Base-by-base conservation (phyloP, 2,113 vertebrate species). In the Martes martes region DNA sequence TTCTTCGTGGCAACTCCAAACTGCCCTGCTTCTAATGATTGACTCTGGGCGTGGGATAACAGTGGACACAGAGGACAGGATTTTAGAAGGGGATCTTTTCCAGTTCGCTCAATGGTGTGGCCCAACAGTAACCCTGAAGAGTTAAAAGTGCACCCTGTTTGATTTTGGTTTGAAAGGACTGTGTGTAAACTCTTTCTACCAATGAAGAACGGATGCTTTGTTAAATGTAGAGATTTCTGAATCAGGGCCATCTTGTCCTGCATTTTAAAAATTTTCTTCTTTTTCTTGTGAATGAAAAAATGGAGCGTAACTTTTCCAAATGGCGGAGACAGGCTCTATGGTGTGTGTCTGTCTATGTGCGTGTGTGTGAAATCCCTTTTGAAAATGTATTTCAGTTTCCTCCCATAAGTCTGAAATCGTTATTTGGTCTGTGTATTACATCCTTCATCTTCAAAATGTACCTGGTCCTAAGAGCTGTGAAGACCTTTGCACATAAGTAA, bases 1-100 rank as follows among this genome's bases (percentile, higher is more conserved):
- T 63, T 97, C 59, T 50, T 93, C 50, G 4, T 33, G 65, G 50
- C 24, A 79, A 89, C 96, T 98, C 13, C 83, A 91, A 67, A 61
- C 28, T 57, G 42, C 31, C 36, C 76, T 39, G 59, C 63, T 42
- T 94, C 89, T 83, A 84, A 91, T 45, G 23, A 0, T 52, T 15
- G 4, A 21, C 45, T 89, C 39, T 63, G 31, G 69, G 52, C 91
- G 45, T 10, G 7, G 87, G 24, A 91, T 74, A 88, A 65, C 33
- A 21, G 28, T 23, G 11, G 45, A 18, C 36, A 26, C 47, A 52
- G 50, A 45, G 13, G 9, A 36, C 31, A 21, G 42, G 50, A 36
- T 92, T 91, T 85, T 47, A 63, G 71, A 47, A 91, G 81, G 59
- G 28, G 6, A 9, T 14, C 16, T 23, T 96, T 83, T 52, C 21